Percentiles rank a stretch among this genome's conserved stretches.
Evolutionary conservation across 2,113 vertebrate genomes (phyloP).

Genomic region (Odobenus rosmarus): DNA sequence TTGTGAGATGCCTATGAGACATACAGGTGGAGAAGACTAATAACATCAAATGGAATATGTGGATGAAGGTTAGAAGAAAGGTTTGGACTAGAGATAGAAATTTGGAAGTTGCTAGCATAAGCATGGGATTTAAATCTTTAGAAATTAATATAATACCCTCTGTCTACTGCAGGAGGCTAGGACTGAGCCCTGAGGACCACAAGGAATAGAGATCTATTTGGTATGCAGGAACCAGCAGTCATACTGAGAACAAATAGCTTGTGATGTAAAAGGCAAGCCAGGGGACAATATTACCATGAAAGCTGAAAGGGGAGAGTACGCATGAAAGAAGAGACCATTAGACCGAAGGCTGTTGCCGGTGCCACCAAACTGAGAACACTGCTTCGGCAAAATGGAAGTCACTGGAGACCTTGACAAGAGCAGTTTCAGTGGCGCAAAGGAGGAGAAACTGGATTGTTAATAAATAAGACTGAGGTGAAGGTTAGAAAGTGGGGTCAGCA

Average conservation of each 20-base stretch:
- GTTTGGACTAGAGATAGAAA: neutral
- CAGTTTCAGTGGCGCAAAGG: neutral
- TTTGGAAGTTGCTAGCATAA: neutral
- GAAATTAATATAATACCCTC: neutral
- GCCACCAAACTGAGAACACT: neutral
- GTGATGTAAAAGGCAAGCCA: neutral
- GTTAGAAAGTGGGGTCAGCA: neutral
- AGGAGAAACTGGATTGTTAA: neutral
- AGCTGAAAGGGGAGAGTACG: neutral
- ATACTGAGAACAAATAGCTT: neutral
- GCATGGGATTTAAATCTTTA: neutral
- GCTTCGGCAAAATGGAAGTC: neutral
- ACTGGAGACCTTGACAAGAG: neutral
- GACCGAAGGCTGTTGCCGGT: neutral
- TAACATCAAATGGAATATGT: neutral
- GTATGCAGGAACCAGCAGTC: neutral
- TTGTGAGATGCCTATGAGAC: neutral
- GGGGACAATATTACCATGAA: neutral
- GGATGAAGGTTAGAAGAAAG: neutral
- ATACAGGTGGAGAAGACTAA: neutral
- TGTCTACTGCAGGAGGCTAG: neutral
- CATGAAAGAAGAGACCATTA: neutral
- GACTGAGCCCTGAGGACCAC: neutral
- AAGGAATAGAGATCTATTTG: neutral
- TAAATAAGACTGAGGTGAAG: neutral